Base-by-base conservation (phyloP, 2,113 vertebrate genomes). In the Oplegnathus fasciatus region DNA sequence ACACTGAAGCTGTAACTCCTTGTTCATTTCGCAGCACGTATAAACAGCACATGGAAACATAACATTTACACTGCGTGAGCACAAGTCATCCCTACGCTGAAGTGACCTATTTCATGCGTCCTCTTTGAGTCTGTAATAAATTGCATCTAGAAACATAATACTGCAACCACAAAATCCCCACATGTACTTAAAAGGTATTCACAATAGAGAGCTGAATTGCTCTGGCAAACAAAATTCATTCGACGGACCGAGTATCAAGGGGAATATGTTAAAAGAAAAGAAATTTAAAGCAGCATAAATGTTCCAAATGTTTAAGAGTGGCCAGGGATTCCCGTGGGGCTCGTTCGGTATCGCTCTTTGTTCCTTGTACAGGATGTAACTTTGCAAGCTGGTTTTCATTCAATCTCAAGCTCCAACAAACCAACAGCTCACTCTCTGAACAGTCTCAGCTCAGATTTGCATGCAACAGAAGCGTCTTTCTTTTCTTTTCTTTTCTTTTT, bases 281-380 rank as follows among this genome's bases (percentile, higher is more conserved):
- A 91, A 92, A 91, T 92, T 93, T 91, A 93, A 92, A 93, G 93
- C 92, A 73, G 91, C 91, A 83, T 93, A 92, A 95, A 94, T 91
- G 94, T 94, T 95, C 91, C 82, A 88, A 94, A 88, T 83, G 82
- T 93, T 94, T 93, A 91, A 94, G 89, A 94, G 91, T 90, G 88
- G 83, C 87, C 93, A 57, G 82, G 62, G 85, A 44, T 54, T 93
- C 94, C 86, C 82, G 4, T 0, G 92, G 88, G 95, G 75, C 93
- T 93, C 89, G 62, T 95, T 93, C 69, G 58, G 54, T 62, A 52
- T 85, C 57, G 57, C 80, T 82, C 92, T 94, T 89, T 94, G 91
- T 94, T 93, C 91, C 82, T 89, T 17, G 72, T 70, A 82, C 91
- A 95, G 95, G 92, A 94, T 93, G 92, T 92, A 90, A 92, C 88